Evolutionary conservation across 2,797 vertebrate species (phyloP).

Genomic region (Rhabdophis nuchalis): DNA sequence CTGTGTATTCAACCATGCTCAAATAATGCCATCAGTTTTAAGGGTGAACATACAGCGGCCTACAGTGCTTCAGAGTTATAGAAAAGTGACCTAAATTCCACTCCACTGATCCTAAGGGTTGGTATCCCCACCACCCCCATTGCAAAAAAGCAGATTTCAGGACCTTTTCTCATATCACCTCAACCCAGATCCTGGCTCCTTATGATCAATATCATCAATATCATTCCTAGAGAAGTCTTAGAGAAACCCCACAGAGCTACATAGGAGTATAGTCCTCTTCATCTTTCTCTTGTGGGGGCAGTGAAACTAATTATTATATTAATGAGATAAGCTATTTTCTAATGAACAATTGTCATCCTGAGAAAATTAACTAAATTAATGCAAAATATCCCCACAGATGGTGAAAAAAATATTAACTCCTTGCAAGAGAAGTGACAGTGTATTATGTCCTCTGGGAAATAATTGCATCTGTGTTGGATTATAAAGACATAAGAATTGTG

Average conservation of each 20-base stretch:
- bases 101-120: background rate
- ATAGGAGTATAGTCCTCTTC: background rate
- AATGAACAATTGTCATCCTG: background rate
- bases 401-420: background rate
- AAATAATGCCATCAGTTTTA: background rate
- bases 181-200: background rate
- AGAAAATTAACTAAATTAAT: slow-evolving; percentile 9
- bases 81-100: background rate
- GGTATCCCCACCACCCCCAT: background rate
- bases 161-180: background rate
- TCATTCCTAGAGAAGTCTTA: background rate
- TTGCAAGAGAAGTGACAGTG: background rate
- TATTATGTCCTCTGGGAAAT: background rate
- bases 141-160: background rate
- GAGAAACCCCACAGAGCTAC: background rate
- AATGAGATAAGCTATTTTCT: background rate
- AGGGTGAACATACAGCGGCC: background rate
- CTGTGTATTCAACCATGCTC: background rate
- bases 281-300: background rate
- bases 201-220: background rate
- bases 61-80: background rate
- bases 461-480: background rate
- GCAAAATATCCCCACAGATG: background rate
- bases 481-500: background rate
- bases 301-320: background rate